Conservation (phyloP, 1,140 invertebrate genomes). For the fruit fly (Drosophila melanogaster) region DNA sequence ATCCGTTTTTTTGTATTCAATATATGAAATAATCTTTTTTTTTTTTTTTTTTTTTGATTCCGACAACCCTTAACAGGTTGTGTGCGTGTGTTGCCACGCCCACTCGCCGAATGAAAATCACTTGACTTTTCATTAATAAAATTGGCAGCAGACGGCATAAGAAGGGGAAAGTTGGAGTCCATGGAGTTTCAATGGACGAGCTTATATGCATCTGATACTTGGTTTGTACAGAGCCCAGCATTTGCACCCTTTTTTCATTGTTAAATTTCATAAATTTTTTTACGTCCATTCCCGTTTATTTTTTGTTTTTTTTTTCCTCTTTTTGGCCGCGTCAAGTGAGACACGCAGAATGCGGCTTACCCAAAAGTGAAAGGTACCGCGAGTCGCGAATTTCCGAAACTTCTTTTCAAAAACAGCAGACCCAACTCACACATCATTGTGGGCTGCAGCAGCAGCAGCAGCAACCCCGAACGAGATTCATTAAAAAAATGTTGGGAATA, state of each 20-base stretch:
- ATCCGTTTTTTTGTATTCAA: slow-evolving; percentile 18
- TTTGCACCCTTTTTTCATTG: slow-evolving; percentile 37
- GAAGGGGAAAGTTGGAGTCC: slow-evolving; percentile 28
- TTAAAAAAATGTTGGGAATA: slow-evolving; percentile 10
- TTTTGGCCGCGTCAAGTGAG: slow-evolving; percentile 60
- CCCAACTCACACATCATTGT: slow-evolving; percentile 19
- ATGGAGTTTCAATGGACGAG: slow-evolving; percentile 38
- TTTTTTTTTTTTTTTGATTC: slow-evolving; percentile 17
- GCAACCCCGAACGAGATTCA: slow-evolving; percentile 61
- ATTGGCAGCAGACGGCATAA: slow-evolving; percentile 56
- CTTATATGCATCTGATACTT: slow-evolving; percentile 37
- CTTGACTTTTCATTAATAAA: slow-evolving; percentile 83
- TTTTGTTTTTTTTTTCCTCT: not conserved
- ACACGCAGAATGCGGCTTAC: slow-evolving; percentile 77
- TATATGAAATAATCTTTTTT: slow-evolving; percentile 37
- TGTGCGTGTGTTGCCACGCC: slow-evolving; percentile 69
- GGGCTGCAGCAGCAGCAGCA: slow-evolving; percentile 49
- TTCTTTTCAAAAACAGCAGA: slow-evolving; percentile 60
- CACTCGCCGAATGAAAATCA: slow-evolving; percentile 64
- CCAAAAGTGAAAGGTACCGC: slow-evolving; percentile 61
- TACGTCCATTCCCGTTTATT: not conserved
- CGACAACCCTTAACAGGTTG: slow-evolving; percentile 62
- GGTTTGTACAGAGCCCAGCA: slow-evolving; percentile 1
- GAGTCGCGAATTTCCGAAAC: slow-evolving; percentile 59
- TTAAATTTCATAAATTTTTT: slow-evolving; percentile 62